Evolutionary conservation across 2,888 invertebrate species (phyloP), one percentile per base, ranked within the genome.

Genomic region (Apodemia duryi): DNA sequence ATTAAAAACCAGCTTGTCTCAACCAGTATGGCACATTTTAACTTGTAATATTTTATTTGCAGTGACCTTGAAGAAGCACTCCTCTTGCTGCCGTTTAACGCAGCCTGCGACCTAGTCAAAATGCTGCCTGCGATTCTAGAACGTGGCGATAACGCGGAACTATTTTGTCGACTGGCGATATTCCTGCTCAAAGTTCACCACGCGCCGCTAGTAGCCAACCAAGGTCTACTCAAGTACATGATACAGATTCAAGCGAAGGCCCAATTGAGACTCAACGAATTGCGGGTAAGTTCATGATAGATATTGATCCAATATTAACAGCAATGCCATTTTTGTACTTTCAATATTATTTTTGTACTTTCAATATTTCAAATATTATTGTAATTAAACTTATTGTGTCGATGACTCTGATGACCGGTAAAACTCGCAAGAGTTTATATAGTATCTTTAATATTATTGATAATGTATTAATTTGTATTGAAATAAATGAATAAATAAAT

Each of bases 21-120:
- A 32, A 32, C 32, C 32, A 32, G 32, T 38, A 38, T 38, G 38
- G 1, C 38, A 6, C 6, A 6, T 6, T 38, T 38, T 38, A 38
- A 7, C 38, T 38, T 38, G 5, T 38, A 38, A 38, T 38, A 38
- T 57, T 41, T 63, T 21, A 52, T 46, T 32, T 88, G 92, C 85
- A 97, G 98, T 79, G 98, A 99, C 79, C 85, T 99, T 68, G 98
- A 99, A 84, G 98, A 98, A 85, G 94, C 98, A 0, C 89, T 99
- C 0, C 87, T 98, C 0, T 90, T 98, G 11, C 86, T 99, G 60
- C 98, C 98, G 1, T 97, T 98, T 80, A 93, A 95, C 63, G 93
- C 95, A 64, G 97, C 97, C 1, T 94, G 95, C 76, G 95, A 96
- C 63, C 91, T 99, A 62, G 89, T 99, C 1, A 92, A 94, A 66